phyloP scores from a whole-genome alignment of 30 jellyfish, hydroid and myxozoan species.

The Aurelia aurita region DNA sequence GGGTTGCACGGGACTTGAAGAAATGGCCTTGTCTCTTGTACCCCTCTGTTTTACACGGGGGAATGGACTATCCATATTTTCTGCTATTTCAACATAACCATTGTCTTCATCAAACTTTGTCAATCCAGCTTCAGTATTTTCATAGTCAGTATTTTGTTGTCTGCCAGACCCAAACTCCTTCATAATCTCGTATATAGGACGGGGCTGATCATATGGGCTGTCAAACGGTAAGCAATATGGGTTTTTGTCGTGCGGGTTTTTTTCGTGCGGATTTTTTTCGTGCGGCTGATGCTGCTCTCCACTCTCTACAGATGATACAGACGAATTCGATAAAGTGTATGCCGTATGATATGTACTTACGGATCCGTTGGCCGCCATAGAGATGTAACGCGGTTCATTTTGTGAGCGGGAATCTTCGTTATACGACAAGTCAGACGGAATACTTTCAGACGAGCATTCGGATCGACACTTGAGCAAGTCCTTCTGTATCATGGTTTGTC shows the following conservation, averaged over 20 bases:
- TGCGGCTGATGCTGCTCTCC: neutral
- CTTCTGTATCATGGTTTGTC: slow-evolving; percentile 25
- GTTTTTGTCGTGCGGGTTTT: neutral
- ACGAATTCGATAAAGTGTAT: neutral
- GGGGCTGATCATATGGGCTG: neutral
- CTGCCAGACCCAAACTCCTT: too few species aligned
- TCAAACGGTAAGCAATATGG: neutral
- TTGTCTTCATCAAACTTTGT: slow-evolving; percentile 9
- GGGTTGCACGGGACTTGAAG: too few species aligned
- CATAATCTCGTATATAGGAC: neutral
- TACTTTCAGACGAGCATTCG: slow-evolving; percentile 46
- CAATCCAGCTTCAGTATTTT: neutral
- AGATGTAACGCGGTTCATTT: slow-evolving; percentile 2
- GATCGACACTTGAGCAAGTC: neutral
- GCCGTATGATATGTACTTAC: neutral
- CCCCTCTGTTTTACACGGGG: slow-evolving; percentile 14
- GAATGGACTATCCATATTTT: slow-evolving; percentile 28
- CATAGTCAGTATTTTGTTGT: neutral
- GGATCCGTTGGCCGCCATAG: slow-evolving; percentile 13
- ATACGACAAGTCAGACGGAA: slow-evolving; percentile 44
- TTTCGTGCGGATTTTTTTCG: neutral
- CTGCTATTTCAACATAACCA: slow-evolving; percentile 11
- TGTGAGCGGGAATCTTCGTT: slow-evolving; percentile 33
- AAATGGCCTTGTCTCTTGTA: neutral
- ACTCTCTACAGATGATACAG: slow-evolving; percentile 9